A percentile compares a stretch with the other conserved stretches of the same genome.
phyloP scores from a whole-genome alignment of 2,888 invertebrate genomes.

The Myopa testacea region DNA sequence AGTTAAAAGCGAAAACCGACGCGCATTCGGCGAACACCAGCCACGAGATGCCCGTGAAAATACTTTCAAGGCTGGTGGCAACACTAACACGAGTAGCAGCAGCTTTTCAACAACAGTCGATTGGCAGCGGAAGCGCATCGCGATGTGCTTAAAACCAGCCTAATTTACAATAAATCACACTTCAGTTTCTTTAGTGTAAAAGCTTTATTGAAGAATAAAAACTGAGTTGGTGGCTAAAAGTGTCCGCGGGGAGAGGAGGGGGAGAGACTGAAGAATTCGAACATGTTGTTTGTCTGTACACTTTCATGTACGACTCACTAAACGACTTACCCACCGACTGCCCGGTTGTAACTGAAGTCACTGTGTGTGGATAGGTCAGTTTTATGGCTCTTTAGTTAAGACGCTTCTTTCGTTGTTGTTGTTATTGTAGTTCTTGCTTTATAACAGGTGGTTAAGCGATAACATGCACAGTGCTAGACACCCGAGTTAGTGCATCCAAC shows the following conservation, averaged over 20 bases:
- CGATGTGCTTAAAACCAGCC: not conserved
- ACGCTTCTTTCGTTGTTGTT: not conserved
- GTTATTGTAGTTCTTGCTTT: not conserved
- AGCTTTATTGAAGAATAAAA: constrained; percentile 7
- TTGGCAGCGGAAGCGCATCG: not conserved
- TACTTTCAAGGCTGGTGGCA: constrained; percentile 6
- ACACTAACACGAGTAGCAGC: not conserved
- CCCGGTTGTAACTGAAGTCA: not conserved
- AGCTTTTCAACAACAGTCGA: constrained; percentile 3
- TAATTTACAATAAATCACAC: too few species aligned
- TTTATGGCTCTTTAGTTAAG: not conserved
- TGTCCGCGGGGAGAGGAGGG: too few species aligned
- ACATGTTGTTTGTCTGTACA: too few species aligned
- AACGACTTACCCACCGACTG: too few species aligned
- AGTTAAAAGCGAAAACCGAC: not conserved
- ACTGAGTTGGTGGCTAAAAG: not conserved
- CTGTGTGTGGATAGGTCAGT: constrained; percentile 12
- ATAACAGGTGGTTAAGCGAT: too few species aligned
- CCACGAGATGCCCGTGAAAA: not conserved
- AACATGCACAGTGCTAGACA: too few species aligned
- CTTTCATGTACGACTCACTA: too few species aligned
- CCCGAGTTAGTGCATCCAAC: too few species aligned
- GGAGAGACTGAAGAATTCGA: too few species aligned
- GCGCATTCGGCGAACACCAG: not conserved
- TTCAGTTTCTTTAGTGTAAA: not conserved